These are phyloP conservation scores for Periparus ater DNA, from an alignment of 2,797 vertebrate genomes.

Conservation along the genomic window DNA sequence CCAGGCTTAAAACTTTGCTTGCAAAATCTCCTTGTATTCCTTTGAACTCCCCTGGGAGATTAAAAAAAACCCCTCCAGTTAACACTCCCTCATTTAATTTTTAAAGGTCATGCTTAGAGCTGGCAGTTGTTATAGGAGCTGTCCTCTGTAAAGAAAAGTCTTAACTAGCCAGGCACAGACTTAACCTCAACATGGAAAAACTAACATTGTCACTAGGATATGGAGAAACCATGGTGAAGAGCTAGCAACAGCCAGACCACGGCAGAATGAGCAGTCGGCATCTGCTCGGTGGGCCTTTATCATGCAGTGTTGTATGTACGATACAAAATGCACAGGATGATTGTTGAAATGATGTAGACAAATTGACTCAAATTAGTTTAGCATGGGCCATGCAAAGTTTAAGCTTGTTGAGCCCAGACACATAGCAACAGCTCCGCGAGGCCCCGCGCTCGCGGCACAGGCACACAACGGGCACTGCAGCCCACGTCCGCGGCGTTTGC, in stretches of 20 bases:
- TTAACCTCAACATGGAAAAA: conserved; percentile 78
- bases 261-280: conserved; percentile 77
- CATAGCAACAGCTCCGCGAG: conserved; percentile 76
- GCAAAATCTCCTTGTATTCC: conserved; percentile 46
- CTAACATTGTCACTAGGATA: conserved; percentile 84
- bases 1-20: conserved; percentile 50
- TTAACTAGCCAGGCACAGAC: conserved; percentile 74
- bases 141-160: conserved; percentile 74
- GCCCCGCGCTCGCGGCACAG: neutral
- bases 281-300: conserved; percentile 78
- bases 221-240: conserved; percentile 85
- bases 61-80: conserved; percentile 33
- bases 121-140: conserved; percentile 73
- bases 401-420: conserved; percentile 73
- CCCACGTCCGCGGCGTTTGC: accelerated
- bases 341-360: conserved; percentile 84
- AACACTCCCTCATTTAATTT: conserved; percentile 63
- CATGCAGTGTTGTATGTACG: conserved; percentile 69
- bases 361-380: conserved; percentile 87
- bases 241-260: conserved; percentile 71
- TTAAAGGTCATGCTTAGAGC: conserved; percentile 67
- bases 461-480: neutral
- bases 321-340: conserved; percentile 72
- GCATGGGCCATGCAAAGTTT: conserved; percentile 79
- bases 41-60: conserved; percentile 40